These are phyloP conservation scores for Fragum fragum DNA, from an alignment of 2,888 invertebrate genomes.

Conservation along the genomic window DNA sequence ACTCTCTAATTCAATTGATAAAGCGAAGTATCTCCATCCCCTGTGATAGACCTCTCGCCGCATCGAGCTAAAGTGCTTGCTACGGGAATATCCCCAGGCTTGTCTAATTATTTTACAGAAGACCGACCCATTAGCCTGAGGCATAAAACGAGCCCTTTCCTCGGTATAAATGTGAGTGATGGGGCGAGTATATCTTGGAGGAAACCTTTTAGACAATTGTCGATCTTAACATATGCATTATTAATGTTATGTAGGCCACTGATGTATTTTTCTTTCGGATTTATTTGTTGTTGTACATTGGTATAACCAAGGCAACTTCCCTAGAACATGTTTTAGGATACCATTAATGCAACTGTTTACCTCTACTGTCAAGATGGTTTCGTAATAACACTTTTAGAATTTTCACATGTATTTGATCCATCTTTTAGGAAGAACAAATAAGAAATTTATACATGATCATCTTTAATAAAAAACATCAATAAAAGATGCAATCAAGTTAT, in stretches of 20 bases:
- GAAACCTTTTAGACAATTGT: conserved; percentile 10
- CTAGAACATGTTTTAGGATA: too few relatives aligned
- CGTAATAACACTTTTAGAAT: too few relatives aligned
- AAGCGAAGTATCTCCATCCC: background rate
- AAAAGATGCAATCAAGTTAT: too few relatives aligned
- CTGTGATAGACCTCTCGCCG: background rate
- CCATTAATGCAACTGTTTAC: too few relatives aligned
- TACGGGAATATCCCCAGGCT: background rate
- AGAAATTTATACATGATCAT: too few relatives aligned
- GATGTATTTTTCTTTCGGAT: background rate
- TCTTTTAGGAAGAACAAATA: too few relatives aligned
- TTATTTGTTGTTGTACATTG: too few relatives aligned
- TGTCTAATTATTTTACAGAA: background rate
- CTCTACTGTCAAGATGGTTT: too few relatives aligned
- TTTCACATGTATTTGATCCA: too few relatives aligned
- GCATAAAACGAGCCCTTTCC: background rate
- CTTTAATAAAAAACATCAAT: too few relatives aligned
- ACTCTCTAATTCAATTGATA: conserved; percentile 10
- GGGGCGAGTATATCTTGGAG: conserved; percentile 7
- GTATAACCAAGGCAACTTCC: too few relatives aligned
- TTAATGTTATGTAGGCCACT: background rate
- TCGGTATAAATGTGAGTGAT: background rate
- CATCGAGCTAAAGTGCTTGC: background rate
- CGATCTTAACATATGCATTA: background rate
- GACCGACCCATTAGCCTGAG: background rate